phyloP scores from a whole-genome alignment of 92 coral and sea anemone species.

The Paramuricea clavata region DNA sequence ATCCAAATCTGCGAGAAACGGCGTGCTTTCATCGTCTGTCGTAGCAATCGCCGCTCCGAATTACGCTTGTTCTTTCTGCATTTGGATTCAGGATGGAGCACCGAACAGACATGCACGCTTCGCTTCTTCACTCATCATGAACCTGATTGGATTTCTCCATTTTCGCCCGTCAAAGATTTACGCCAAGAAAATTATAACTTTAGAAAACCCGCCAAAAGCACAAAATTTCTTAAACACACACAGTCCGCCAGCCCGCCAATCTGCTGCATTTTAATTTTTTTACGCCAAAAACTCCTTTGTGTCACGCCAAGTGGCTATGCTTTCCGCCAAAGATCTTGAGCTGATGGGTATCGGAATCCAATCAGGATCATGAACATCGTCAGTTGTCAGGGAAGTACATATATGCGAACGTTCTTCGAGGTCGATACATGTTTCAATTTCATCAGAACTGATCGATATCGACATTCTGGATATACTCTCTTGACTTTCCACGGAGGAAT shows the following conservation, averaged over 20 bases:
- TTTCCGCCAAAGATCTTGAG: no score
- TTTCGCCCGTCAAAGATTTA: no score
- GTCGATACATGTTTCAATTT: constrained; percentile 16
- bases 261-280: no score
- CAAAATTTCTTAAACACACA: no score
- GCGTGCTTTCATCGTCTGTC: constrained; percentile 5
- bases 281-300: no score
- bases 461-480: constrained; percentile 13
- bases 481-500: constrained; percentile 9
- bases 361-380: no score
- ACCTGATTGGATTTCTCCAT: no score
- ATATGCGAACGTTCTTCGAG: constrained; percentile 24
- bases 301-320: no score
- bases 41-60: constrained; percentile 6
- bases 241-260: no score
- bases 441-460: constrained; percentile 6
- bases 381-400: constrained; percentile 2
- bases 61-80: constrained; percentile 7
- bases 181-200: no score
- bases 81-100: not conserved
- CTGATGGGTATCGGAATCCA: no score
- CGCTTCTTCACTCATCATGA: constrained; percentile 10
- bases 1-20: constrained; percentile 5
- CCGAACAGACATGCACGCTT: constrained; percentile 5
- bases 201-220: no score